Evolutionary conservation across 2,113 vertebrate genomes (phyloP), one percentile per base, ranked within the genome.

Genomic region (Microcebus tavaratra): DNA sequence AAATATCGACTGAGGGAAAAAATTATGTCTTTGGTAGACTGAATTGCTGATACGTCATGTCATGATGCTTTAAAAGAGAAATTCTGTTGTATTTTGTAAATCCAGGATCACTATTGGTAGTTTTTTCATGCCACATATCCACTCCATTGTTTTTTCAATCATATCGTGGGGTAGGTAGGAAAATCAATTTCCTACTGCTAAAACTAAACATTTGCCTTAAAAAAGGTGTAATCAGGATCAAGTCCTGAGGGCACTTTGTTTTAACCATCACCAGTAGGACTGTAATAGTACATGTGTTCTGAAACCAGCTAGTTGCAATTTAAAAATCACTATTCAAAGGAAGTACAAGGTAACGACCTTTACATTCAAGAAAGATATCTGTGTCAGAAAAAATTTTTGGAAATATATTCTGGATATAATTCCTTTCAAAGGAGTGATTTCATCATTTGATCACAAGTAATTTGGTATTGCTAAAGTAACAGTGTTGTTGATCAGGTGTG

Each of bases 291-390:
- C 17, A 0, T 61, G 21, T 95, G 50, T 63, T 95, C 50, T 96
- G 50, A 57, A 81, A 91, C 81, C 87, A 97, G 68, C 91, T 90
- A 76, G 87, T 94, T 92, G 79, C 42, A 84, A 29, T 63, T 91
- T 96, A 82, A 92, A 91, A 89, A 78, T 78, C 82, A 57, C 39
- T 39, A 10, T 92, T 92, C 83, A 87, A 70, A 92, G 79, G 36
- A 82, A 97, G 61, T 76, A 13, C 61, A 34, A 8, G 27, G 9
- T 63, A 55, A 25, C 72, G 61, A 75, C 36, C 61, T 96, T 93
- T 88, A 95, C 61, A 87, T 50, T 68, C 1, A 63, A 45, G 50
- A 80, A 57, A 88, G 14, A 55, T 84, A 34, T 29, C 9, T 91
- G 36, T 76, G n/a, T 72, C 21, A 87, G 70, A 76, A 25, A 36